A percentile compares a stretch with the other conserved stretches of the same genome.
phyloP scores from a whole-genome alignment of 1,140 invertebrate genomes.

The Drosophila nannoptera region DNA sequence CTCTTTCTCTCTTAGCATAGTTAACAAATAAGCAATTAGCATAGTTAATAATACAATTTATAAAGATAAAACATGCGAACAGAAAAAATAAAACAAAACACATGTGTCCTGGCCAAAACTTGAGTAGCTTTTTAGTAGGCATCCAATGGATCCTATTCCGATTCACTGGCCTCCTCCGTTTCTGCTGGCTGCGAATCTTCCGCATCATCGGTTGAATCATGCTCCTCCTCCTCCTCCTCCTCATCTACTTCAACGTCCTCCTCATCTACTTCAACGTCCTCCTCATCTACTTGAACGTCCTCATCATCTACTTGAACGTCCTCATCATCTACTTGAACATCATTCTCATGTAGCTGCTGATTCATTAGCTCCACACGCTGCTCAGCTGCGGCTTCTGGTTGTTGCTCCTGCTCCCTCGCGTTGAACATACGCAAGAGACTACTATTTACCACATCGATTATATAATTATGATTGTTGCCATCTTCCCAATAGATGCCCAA shows the following conservation, averaged over 20 bases:
- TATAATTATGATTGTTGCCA: slow-evolving; percentile 16
- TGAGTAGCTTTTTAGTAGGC: slow-evolving; percentile 26
- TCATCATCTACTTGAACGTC: slow-evolving; percentile 26
- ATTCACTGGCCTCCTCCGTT: slow-evolving; percentile 14
- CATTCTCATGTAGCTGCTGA: no score
- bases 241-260: slow-evolving; percentile 21
- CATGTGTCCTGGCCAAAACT: background rate
- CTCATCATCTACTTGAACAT: background rate
- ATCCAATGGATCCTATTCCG: slow-evolving; percentile 11
- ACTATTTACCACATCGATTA: slow-evolving; percentile 36
- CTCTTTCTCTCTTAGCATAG: slow-evolving; percentile 5
- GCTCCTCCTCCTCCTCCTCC: slow-evolving; percentile 18
- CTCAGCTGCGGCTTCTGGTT: background rate
- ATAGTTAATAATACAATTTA: slow-evolving; percentile 4
- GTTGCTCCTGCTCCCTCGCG: slow-evolving; percentile 1
- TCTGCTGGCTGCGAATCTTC: slow-evolving; percentile 9
- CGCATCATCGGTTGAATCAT: background rate
- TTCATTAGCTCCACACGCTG: background rate
- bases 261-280: slow-evolving; percentile 26
- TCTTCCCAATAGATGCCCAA: slow-evolving; percentile 40
- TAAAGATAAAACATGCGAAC: background rate
- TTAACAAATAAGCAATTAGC: slow-evolving; percentile 26
- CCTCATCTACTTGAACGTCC: slow-evolving; percentile 22
- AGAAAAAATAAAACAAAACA: slow-evolving; percentile 4
- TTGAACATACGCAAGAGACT: slow-evolving; percentile 4